Evolutionary conservation across 35 echinoderm and acorn worm genomes (phyloP).

Genomic region (Apostichopus californicus): DNA sequence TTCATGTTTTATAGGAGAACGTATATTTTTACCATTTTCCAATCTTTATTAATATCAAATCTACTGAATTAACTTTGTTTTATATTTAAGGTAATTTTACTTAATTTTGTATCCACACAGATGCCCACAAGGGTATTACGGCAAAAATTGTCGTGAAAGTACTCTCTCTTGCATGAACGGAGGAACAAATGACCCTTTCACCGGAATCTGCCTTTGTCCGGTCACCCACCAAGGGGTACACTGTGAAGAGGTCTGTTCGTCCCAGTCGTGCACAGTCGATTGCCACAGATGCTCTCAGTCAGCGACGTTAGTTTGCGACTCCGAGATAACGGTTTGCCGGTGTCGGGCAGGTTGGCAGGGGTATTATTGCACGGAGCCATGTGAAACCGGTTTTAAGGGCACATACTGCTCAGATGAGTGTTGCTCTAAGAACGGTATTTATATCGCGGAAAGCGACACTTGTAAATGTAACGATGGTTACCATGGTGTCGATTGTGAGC

Average conservation of each 20-base stretch:
- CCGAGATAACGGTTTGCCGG: background rate
- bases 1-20: background rate
- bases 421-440: slow-evolving; percentile 26
- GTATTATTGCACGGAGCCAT: slow-evolving; percentile 33
- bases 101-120: background rate
- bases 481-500: slow-evolving; percentile 6
- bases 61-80: background rate
- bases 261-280: background rate
- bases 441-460: background rate
- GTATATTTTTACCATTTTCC: background rate
- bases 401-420: background rate
- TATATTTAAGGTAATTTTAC: too few species aligned
- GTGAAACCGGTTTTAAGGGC: background rate
- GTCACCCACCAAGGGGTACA: slow-evolving; percentile 18
- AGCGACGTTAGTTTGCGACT: background rate
- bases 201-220: slow-evolving; percentile 27
- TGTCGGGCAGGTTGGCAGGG: slow-evolving; percentile 12
- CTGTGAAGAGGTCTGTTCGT: background rate
- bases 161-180: slow-evolving; percentile 23
- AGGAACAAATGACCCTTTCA: slow-evolving; percentile 18
- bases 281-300: background rate
- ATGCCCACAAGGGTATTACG: slow-evolving; percentile 22
- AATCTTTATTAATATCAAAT: too few species aligned
- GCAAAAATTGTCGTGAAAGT: slow-evolving; percentile 2
- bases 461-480: slow-evolving; percentile 39